Base-by-base conservation (phyloP, 2,888 invertebrate species). In the Vannuccia rotundouncinata region DNA sequence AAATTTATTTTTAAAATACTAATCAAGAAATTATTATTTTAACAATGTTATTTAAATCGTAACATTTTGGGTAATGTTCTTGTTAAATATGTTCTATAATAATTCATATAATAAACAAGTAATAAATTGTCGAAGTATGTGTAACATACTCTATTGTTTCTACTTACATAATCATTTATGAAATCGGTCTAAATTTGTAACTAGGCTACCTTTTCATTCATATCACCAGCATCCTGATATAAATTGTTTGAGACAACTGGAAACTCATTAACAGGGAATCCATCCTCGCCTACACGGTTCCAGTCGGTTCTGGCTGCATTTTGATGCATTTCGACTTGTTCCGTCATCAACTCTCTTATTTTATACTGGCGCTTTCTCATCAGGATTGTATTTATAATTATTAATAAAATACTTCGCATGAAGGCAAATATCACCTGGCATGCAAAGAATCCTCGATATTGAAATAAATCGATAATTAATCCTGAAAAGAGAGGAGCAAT, bases 401-500 rank as follows among this genome's bases (percentile, higher is more conserved):
- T 74, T 25, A 81, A 74, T 22, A 78, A 29, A 17, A 80, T n/a
- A 29, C 73, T 60, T 27, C 79, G 31, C 17, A 81, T 80, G 31
- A 80, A 74, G 27, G 59, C 79, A 1, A 81, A 1, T 25, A 81
- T 79, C 5, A 31, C 80, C 73, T 74, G 22, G 1, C 28, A 76
- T 0, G 74, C 45, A 74, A 81, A 81, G 29, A 81, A 82, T 1
- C 81, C 81, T 60, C 28, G n/a, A 45, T 59, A 81, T 17, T 60
- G 59, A 17, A 79, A 81, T 30, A n/a, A 22, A 59, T 81, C 81
- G 13, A 81, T 81, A 31, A 81, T 2, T 77, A 45, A 59, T 1
- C 81, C 81, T 25, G 81, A 81, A 10, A 81, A 31, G n/a, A 82
- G n/a, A 2, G 81, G 81, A 22, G 81, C 81, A 1, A 81, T 22